These are phyloP conservation scores for Xiphydria camelus DNA, from an alignment of 2,888 invertebrate species.

Conservation along the genomic window DNA sequence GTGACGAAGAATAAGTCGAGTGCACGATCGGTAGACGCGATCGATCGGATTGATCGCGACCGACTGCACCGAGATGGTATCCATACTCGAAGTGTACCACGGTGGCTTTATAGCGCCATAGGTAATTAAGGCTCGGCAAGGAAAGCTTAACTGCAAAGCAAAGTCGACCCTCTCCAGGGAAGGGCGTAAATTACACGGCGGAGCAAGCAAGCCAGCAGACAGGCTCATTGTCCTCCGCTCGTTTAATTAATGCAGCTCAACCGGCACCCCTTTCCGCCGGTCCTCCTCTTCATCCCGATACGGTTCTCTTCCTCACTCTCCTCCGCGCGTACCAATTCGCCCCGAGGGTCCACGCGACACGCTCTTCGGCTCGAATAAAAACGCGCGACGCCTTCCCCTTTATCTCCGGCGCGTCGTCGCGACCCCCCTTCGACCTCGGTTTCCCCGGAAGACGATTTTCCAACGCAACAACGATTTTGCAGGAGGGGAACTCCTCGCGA, in stretches of 20 bases:
- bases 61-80: too few relatives aligned
- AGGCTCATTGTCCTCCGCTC: constrained; percentile 55
- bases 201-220: constrained; percentile 41
- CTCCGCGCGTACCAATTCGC: constrained; percentile 7
- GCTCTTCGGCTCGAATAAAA: too few relatives aligned
- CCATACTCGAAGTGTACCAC: constrained; percentile 9
- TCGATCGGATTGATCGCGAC: too few relatives aligned
- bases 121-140: constrained; percentile 28
- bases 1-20: too few relatives aligned
- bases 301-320: constrained; percentile 3
- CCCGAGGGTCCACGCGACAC: neutral
- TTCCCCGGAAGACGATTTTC: too few relatives aligned
- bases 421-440: constrained; percentile 8
- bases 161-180: constrained; percentile 38
- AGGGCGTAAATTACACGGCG: constrained; percentile 47
- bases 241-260: constrained; percentile 57
- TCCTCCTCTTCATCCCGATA: constrained; percentile 29
- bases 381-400: too few relatives aligned
- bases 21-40: too few relatives aligned
- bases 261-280: constrained; percentile 29
- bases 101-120: constrained; percentile 19
- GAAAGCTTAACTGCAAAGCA: constrained; percentile 36
- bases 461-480: too few relatives aligned
- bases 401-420: too few relatives aligned
- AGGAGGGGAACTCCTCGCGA: too few relatives aligned